Conservation (phyloP, 2,113 vertebrate genomes). For the Pipra filicauda region DNA sequence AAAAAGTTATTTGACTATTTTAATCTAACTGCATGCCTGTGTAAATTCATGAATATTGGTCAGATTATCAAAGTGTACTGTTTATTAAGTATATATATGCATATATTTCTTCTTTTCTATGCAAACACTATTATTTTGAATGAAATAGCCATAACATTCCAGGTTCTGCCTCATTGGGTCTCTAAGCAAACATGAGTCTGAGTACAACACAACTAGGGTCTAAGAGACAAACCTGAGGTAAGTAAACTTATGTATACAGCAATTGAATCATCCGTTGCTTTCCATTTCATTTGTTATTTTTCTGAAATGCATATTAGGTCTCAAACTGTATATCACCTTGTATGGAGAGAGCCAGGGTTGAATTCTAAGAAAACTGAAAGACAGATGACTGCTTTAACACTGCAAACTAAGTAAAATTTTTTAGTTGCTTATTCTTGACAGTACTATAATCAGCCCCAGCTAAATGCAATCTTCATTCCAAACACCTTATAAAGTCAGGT, state of each 20-base stretch:
- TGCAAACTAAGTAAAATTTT: background rate
- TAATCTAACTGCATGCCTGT: slow-evolving; percentile 74
- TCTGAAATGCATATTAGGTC: background rate
- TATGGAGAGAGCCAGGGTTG: background rate
- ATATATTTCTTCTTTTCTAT: slow-evolving; percentile 75
- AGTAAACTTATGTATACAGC: slow-evolving; percentile 70
- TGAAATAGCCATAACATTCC: slow-evolving; percentile 97
- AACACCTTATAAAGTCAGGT: background rate
- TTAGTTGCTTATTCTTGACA: background rate
- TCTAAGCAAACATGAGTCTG: slow-evolving; percentile 99
- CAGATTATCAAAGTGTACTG: background rate
- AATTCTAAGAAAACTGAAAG: background rate
- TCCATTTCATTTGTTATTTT: slow-evolving; percentile 37
- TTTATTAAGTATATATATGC: slow-evolving; percentile 66
- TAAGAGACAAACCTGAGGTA: slow-evolving; percentile 94
- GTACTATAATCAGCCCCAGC: background rate
- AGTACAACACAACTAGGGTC: slow-evolving; percentile 99
- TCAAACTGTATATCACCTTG: background rate
- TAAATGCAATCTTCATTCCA: background rate
- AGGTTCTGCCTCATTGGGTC: slow-evolving; percentile 99
- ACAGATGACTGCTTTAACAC: background rate
- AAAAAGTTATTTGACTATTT: background rate
- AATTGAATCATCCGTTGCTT: slow-evolving; percentile 27
- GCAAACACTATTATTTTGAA: slow-evolving; percentile 90
- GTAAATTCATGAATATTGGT: background rate